Base-by-base conservation (phyloP, 2,113 vertebrate species). In the Siphamia tubifer region DNA sequence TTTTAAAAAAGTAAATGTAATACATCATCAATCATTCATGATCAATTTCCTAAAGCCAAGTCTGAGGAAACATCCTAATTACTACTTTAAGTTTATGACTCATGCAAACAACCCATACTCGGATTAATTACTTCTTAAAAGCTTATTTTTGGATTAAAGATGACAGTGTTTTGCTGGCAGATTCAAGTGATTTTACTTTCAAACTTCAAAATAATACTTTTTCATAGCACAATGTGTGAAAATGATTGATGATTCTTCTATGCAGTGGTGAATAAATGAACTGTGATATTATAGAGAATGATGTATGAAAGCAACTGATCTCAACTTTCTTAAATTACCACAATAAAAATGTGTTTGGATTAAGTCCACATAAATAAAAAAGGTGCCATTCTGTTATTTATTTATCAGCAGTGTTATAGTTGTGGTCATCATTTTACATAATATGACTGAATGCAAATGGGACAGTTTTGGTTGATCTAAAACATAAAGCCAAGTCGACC, bases 11-110 rank as follows among this genome's bases (percentile, higher is more conserved):
- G 15, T 60, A 20, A 4, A 8, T 24, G 45, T 10, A 24, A 51
- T 32, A 43, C 23, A 28, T 52, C 54, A 57, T 83, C 38, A 35
- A 34, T 66, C 57, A 47, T 71, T 57, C 21, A 31, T 51, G 31
- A 32, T 39, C 36, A 32, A 28, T 51, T 56, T 74, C 48, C 60
- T 24, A 28, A 49, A 65, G 52, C 20, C 11, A 36, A 51, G 19
- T 47, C 31, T 42, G 12, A 6, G 20, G 28, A 44, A 76, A 68
- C 38, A 45, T 57, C 23, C 32, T 58, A 74, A 67, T 67, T 40
- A 66, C 24, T 40, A 58, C 25, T 54, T 39, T 53, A 32, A 48
- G 20, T 15, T 4, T 52, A 25, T 68, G 44, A 72, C 79, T 71
- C 51, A 38, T 68, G 45, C 45, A 56, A 25, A 39, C 27, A 8